These are phyloP conservation scores for Nothoprocta perdicaria DNA, from an alignment of 2,113 vertebrate genomes.

Conservation along the genomic window DNA sequence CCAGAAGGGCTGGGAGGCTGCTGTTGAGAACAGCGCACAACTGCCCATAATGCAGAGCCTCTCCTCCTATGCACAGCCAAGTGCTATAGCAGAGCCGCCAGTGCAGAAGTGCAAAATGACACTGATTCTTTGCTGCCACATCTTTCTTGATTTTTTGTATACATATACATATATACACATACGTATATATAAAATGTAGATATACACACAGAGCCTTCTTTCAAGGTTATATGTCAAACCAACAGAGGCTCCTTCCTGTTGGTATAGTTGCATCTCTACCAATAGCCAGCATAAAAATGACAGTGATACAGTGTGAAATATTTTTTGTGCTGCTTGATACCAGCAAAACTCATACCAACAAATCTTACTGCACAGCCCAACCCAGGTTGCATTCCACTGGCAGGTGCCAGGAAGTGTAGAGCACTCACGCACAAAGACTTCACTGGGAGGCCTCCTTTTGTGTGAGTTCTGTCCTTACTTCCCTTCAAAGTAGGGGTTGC, in stretches of 20 bases:
- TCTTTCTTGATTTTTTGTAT: too few relatives aligned
- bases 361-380: background rate
- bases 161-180: background rate
- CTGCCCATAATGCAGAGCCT: background rate
- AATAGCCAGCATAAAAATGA: background rate
- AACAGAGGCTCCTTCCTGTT: background rate
- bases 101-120: background rate
- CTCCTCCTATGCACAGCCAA: rapidly evolving
- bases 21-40: background rate
- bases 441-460: background rate
- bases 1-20: background rate
- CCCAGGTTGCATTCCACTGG: background rate
- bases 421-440: background rate
- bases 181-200: background rate
- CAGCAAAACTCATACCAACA: background rate
- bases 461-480: background rate
- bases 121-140: background rate
- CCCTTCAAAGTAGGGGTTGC: background rate
- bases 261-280: background rate
- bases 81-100: background rate
- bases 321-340: background rate
- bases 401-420: background rate
- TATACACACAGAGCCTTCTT: background rate
- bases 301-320: rapidly evolving
- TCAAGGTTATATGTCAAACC: background rate